Percentiles rank a stretch among this genome's conserved stretches.
Conservation (phyloP, 2,888 invertebrate genomes). For the Onchidella celtica region DNA sequence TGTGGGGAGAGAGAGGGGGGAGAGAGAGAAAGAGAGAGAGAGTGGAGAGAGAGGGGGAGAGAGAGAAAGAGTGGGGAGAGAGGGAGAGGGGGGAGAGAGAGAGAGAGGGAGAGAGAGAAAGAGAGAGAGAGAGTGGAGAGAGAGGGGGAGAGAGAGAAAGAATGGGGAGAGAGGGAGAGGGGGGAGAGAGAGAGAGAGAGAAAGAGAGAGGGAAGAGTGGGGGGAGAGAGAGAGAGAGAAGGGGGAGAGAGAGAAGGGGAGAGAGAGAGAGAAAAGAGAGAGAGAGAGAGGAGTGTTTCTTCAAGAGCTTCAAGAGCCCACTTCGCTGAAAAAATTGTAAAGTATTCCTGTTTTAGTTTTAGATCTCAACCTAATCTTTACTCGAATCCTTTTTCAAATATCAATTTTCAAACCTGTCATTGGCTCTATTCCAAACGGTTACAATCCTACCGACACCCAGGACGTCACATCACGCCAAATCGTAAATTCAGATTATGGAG, state of each 20-base stretch:
- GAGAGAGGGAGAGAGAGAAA: constrained; percentile 24
- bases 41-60: constrained; percentile 29
- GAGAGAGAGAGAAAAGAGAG: too few species aligned
- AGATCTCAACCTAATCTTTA: too few species aligned
- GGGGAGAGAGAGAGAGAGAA: background rate
- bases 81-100: constrained; percentile 31
- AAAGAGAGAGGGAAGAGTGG: background rate
- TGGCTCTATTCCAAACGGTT: too few species aligned
- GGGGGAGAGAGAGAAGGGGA: background rate
- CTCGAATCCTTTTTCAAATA: too few species aligned
- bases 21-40: background rate
- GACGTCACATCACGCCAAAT: too few species aligned
- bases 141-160: background rate
- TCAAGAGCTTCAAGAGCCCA: background rate
- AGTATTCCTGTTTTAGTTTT: background rate
- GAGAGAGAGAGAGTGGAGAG: background rate
- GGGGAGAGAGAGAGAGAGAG: constrained; percentile 8
- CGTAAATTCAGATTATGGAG: too few species aligned
- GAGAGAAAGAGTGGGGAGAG: too few species aligned
- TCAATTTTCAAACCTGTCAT: too few species aligned
- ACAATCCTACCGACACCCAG: too few species aligned
- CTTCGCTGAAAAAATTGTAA: background rate
- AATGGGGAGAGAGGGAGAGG: background rate
- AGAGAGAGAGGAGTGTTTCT: too few species aligned
- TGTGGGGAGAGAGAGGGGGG: too few species aligned